phyloP scores from a whole-genome alignment of 2,888 invertebrate genomes.

The Epistrophella euchroma region DNA sequence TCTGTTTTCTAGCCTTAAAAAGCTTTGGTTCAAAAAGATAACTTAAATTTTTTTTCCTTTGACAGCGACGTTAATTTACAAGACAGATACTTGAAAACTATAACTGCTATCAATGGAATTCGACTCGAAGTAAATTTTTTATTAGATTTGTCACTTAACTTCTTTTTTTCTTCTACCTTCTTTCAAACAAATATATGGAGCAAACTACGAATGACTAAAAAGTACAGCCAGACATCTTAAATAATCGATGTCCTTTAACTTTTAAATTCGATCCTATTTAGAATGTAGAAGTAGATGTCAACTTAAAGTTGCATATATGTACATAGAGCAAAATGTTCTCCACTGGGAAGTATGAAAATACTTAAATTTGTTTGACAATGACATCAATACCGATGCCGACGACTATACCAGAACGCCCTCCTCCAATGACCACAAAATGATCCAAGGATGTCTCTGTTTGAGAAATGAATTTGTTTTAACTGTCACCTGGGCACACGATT shows the following conservation, averaged over 20 bases:
- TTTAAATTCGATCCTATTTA: not conserved
- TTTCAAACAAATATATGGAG: not conserved
- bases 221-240: conserved; percentile 1
- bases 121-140: too few relatives aligned
- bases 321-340: not conserved
- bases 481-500: conserved; percentile 56
- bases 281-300: not conserved
- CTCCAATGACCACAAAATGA: conserved; percentile 44
- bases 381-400: conserved; percentile 36
- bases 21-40: too few relatives aligned
- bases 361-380: conserved; percentile 62
- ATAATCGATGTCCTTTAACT: not conserved
- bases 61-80: too few relatives aligned
- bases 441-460: conserved; percentile 67
- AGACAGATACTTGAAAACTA: too few relatives aligned
- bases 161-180: too few relatives aligned
- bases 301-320: not conserved
- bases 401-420: not conserved
- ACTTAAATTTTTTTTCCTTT: too few relatives aligned
- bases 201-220: not conserved
- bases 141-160: too few relatives aligned
- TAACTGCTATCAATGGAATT: too few relatives aligned
- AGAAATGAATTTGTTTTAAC: conserved; percentile 71
- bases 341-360: conserved; percentile 13
- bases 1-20: too few relatives aligned